phyloP scores from a whole-genome alignment of 2,888 invertebrate species.

The Tolmerus cingulatus region DNA sequence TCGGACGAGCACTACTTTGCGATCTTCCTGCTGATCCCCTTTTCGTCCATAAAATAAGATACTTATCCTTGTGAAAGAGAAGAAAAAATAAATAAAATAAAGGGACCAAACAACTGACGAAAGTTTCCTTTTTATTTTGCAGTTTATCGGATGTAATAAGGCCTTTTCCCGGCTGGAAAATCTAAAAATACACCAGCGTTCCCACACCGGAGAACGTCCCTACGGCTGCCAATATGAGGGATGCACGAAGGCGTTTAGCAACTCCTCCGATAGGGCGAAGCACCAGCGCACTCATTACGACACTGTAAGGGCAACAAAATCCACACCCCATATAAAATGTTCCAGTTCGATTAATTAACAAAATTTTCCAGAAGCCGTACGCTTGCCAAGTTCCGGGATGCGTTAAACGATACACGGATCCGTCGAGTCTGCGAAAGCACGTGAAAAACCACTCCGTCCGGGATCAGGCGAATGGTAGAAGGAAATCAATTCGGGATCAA shows the following conservation, averaged over 20 bases:
- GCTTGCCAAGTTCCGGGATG: conserved; percentile 89
- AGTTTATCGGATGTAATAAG: conserved; percentile 95
- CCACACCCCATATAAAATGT: not conserved
- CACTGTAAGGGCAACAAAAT: conserved; percentile 72
- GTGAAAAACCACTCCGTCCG: conserved; percentile 78
- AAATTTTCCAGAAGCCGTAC: conserved; percentile 80
- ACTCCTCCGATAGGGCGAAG: conserved; percentile 97
- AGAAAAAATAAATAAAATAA: not conserved
- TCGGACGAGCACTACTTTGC: not conserved
- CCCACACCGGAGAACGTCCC: conserved; percentile 95
- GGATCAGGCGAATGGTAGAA: conserved; percentile 50
- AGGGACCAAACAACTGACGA: not conserved
- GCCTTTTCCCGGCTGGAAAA: conserved; percentile 97
- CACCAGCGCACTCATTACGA: conserved; percentile 99
- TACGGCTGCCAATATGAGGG: conserved; percentile 93
- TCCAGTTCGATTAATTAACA: conserved; percentile 33
- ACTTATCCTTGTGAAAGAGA: not conserved
- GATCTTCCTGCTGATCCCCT: not conserved
- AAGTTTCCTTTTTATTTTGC: conserved; percentile 56
- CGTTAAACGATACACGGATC: conserved; percentile 91
- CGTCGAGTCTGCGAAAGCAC: conserved; percentile 91
- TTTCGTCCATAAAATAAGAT: not conserved
- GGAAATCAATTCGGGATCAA: conserved; percentile 49
- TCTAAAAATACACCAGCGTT: conserved; percentile 95
- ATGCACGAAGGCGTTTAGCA: conserved; percentile 96